Base-by-base conservation (phyloP, 1,140 invertebrate species). In the Papilio glaucus region DNA sequence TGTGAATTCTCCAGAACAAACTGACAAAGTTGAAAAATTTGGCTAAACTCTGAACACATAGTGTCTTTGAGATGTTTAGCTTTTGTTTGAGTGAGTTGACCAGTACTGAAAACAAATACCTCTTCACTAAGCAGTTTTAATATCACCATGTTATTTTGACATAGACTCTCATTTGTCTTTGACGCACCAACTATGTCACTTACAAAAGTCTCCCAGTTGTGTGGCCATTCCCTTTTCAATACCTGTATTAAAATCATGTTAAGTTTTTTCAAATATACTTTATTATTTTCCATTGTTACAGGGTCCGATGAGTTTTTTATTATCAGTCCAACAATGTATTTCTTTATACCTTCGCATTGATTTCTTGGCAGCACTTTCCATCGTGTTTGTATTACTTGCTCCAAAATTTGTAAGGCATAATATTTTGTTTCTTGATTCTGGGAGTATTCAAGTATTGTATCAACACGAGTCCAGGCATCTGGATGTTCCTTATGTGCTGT, bases 171-270 rank as follows among this genome's bases (percentile, higher is more conserved):
- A 89, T 99, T 99, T 12, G 98, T 99, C 94, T 99, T 99, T 86
- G 98, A 99, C 12, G 99, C 98, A 42, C 99, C 99, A 65, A 99
- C 99, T 93, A 99, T 99, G 86, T 99, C 99, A 85, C 97, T 96
- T 76, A 99, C 99, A 90, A 99, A 99, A 5, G 98, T 97, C 85
- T 99, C 98, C 99, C 99, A 99, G 89, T 99, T 99, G 86, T 99
- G 98, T 60, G 99, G 99, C 99, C 99, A 99, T 93, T 99, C 99
- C 84, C 99, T 95, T 93, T 99, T 99, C 77, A 99, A 94, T 77
- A 99, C 99, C 96, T 99, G 94, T 71, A 99, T 99, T 81, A 99
- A 95, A 87, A 99, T 99, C 96, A 99, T 98, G 88, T 99, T 99
- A 29, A 99, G 94, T 93, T 99, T 99, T 90, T 99, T 99, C 38